Evolutionary conservation across 92 coral and sea anemone genomes (phyloP).

Genomic region (Desmophyllum pertusum): DNA sequence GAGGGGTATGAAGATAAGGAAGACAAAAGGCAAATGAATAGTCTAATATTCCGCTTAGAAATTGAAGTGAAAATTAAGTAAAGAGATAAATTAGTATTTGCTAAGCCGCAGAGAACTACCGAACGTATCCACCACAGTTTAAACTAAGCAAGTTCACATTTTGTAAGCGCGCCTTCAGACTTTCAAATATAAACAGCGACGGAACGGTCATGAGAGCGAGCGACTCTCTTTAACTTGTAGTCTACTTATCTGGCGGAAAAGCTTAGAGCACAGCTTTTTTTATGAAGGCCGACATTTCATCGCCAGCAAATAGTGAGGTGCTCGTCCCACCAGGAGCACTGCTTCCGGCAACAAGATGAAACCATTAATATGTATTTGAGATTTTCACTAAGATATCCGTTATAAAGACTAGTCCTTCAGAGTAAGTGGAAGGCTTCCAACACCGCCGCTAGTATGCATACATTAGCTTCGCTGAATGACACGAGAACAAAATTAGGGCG

Average conservation of each 20-base stretch:
- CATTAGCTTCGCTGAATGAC: too few relatives aligned
- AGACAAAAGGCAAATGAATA: too few relatives aligned
- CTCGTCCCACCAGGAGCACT: not conserved
- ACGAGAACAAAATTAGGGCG: too few relatives aligned
- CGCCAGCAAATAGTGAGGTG: not conserved
- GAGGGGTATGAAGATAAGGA: not conserved
- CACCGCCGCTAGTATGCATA: too few relatives aligned
- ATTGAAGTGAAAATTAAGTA: not conserved
- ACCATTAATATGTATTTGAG: not conserved
- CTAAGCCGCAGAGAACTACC: too few relatives aligned
- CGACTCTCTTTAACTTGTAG: too few relatives aligned
- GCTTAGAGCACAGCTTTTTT: not conserved
- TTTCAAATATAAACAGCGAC: not conserved
- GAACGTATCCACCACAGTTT: not conserved
- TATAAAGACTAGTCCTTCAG: too few relatives aligned
- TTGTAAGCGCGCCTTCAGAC: not conserved
- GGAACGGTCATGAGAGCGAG: not conserved
- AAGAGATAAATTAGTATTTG: too few relatives aligned
- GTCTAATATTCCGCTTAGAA: not conserved
- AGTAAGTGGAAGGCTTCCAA: too few relatives aligned
- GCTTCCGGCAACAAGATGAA: not conserved
- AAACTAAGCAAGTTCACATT: not conserved
- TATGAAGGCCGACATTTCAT: not conserved
- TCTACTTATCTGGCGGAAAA: not conserved
- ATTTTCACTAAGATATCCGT: not conserved